A percentile compares a stretch with the other conserved stretches of the same genome.
Evolutionary conservation across 1,140 invertebrate species (phyloP).

Genomic region (Drosophila funebris): DNA sequence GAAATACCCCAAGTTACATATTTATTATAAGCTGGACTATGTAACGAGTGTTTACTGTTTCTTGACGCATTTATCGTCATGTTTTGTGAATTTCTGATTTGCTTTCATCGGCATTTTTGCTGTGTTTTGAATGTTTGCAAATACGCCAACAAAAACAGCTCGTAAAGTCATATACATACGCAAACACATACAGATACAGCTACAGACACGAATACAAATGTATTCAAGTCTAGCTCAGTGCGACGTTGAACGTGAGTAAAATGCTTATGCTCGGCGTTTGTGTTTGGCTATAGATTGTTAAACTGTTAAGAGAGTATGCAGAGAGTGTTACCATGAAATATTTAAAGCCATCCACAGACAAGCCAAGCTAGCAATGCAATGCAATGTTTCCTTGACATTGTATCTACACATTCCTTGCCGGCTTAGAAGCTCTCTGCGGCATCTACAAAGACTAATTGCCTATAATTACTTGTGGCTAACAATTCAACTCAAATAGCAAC

Average conservation of each 20-base stretch:
- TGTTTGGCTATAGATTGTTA: neutral
- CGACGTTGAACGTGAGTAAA: slow-evolving; percentile 31
- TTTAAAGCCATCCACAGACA: slow-evolving; percentile 8
- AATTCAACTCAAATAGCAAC: slow-evolving; percentile 34
- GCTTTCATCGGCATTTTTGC: slow-evolving; percentile 43
- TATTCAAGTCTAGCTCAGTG: neutral
- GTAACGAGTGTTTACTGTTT: slow-evolving; percentile 1
- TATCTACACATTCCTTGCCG: slow-evolving; percentile 25
- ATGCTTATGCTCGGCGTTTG: slow-evolving; percentile 30
- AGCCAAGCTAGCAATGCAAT: neutral
- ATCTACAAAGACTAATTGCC: slow-evolving; percentile 51
- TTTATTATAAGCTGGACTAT: neutral
- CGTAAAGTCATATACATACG: slow-evolving; percentile 1
- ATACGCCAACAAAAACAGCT: slow-evolving; percentile 1
- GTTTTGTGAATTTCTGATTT: slow-evolving; percentile 60
- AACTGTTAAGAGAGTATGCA: slow-evolving; percentile 13
- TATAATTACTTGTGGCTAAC: slow-evolving; percentile 55
- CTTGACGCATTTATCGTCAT: slow-evolving; percentile 38
- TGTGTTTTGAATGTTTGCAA: neutral
- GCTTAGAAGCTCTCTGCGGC: slow-evolving; percentile 38
- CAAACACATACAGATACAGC: neutral
- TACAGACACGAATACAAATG: neutral
- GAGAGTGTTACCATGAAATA: slow-evolving; percentile 20
- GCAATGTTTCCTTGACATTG: slow-evolving; percentile 46
- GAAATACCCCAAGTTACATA: neutral